Conservation (phyloP, 2,113 vertebrate species). For the Xenopus tropicalis region UCB_Xtro_10.0 CM004446.2:102798501-102799000, state of each 20-base stretch:
- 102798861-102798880: background rate
- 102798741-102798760: constrained; percentile 14
- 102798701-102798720: constrained; percentile 20
- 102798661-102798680: background rate
- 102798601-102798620: no score
- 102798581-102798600: background rate
- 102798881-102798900: constrained; percentile 23
- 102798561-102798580: background rate
- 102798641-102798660: background rate
- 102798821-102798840: constrained; percentile 17
- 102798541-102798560: background rate
- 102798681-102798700: constrained; percentile 11
- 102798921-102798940: constrained; percentile 23
- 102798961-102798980: constrained; percentile 22
- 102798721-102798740: constrained; percentile 4
- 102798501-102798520: background rate
- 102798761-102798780: constrained; percentile 1
- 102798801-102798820: constrained; percentile 11
- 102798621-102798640: no score
- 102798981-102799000: background rate
- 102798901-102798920: constrained; percentile 15
- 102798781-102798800: constrained; percentile 23
- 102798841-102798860: background rate
- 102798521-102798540: background rate
- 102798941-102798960: constrained; percentile 13